Evolutionary conservation across 2,888 invertebrate species (phyloP).

Genomic region (Xanthia icteritia): DNA sequence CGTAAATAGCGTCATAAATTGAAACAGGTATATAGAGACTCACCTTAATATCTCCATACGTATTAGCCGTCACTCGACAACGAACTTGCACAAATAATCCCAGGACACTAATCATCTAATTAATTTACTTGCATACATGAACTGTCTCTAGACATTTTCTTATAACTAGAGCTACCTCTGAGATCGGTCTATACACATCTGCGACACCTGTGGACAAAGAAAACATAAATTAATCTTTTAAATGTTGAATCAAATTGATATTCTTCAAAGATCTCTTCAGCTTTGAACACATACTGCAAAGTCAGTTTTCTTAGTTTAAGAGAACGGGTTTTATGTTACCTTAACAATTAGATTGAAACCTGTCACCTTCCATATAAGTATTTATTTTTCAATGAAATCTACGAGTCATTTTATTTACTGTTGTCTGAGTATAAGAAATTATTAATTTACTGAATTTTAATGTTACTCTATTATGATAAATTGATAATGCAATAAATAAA

Average conservation of each 20-base stretch:
- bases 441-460: conserved; percentile 13
- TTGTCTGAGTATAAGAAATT: conserved; percentile 1
- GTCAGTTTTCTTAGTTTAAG: neutral
- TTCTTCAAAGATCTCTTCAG: neutral
- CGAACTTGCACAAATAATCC: conserved; percentile 52
- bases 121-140: conserved; percentile 76
- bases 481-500: conserved; percentile 29
- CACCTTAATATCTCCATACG: conserved; percentile 54
- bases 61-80: conserved; percentile 21
- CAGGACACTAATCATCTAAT: conserved; percentile 75
- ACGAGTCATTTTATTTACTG: conserved; percentile 2
- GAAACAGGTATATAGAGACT: conserved; percentile 37
- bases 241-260: conserved; percentile 5
- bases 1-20: conserved; percentile 14
- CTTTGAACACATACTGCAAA: neutral
- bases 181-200: conserved; percentile 77
- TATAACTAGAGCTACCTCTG: conserved; percentile 81
- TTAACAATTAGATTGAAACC: neutral
- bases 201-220: conserved; percentile 77
- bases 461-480: conserved; percentile 14
- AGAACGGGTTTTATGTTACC: neutral
- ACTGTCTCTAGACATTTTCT: conserved; percentile 80
- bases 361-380: conserved; percentile 3
- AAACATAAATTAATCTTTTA: conserved; percentile 33
- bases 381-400: conserved; percentile 17